Base-by-base conservation (phyloP, 2,113 vertebrate species). In the Shinisaurus crocodilurus region DNA sequence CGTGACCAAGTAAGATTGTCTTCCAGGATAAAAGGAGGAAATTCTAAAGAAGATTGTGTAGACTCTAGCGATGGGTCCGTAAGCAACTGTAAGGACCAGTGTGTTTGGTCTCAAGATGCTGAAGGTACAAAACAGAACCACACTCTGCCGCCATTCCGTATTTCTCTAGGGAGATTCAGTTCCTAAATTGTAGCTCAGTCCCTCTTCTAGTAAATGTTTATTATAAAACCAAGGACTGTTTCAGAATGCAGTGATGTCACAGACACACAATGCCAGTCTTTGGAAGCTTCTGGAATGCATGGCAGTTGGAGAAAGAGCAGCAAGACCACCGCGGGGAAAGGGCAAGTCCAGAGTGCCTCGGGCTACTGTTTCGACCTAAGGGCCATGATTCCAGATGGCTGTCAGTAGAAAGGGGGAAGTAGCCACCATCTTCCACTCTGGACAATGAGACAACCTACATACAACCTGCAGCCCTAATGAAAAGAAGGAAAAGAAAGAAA, bases 301-400 rank as follows among this genome's bases (percentile, higher is more conserved):
- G 75, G 45, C 89, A 80, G 89, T 90, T 90, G 89, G 27, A 57
- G n/a, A 2, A 80, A 86, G 45, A 43, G n/a, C 89, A 86, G n/a
- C 16, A 40, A 69, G 74, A 34, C n/a, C 74, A 57, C 83, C 74
- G 32, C 75, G 54, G 45, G 63, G 83, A 57, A 37, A 45, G 72
- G 82, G 48, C 27, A 65, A 29, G 75, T 86, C 75, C 75, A 69
- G 70, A 84, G 70, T 5, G 9, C 70, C 60, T 2, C 65, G 48
- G 74, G 60, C 83, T 85, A 32, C 75, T 69, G 15, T 80, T 85
- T 85, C 27, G 25, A 85, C 12, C n/a, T 34, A 67, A 70, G 48
- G 89, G 83, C 89, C 83, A 90, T 90, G 89, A 80, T 70, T 90
- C 75, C 89, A 54, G 75, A 83, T 86, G 89, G 83, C 75, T 80